Evolutionary conservation across 1,140 invertebrate species (phyloP).

Genomic region (Procambarus clarkii): DNA sequence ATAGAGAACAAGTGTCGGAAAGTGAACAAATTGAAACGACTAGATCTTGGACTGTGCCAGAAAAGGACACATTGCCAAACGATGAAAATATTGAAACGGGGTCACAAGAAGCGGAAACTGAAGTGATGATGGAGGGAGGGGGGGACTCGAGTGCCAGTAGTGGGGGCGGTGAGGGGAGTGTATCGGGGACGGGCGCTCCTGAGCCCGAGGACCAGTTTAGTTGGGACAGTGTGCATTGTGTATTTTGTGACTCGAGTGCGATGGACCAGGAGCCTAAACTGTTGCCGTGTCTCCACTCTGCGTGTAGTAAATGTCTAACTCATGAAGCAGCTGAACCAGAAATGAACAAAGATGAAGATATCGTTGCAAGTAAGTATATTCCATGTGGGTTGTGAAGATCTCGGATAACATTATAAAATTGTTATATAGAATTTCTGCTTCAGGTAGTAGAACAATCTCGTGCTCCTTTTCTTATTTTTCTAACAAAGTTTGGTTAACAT

Average conservation of each 20-base stretch:
- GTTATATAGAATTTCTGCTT: no score
- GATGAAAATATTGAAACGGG: neutral
- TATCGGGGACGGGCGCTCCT: constrained; percentile 57
- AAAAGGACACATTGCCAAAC: constrained; percentile 2
- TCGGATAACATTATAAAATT: neutral
- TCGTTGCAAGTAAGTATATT: constrained; percentile 71
- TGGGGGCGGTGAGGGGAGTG: constrained; percentile 69
- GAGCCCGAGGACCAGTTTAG: constrained; percentile 60
- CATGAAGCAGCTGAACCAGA: constrained; percentile 82
- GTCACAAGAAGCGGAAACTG: constrained; percentile 15
- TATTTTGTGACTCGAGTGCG: constrained; percentile 83
- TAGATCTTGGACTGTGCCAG: constrained; percentile 30
- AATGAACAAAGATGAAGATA: constrained; percentile 76
- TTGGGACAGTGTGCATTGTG: constrained; percentile 79
- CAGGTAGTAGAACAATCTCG: no score
- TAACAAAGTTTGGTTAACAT: no score
- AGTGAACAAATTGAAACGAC: constrained; percentile 15
- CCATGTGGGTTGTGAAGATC: neutral
- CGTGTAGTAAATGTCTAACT: constrained; percentile 85
- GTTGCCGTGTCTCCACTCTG: constrained; percentile 90
- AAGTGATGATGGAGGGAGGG: constrained; percentile 29
- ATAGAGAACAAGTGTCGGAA: neutral
- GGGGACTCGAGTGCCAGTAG: constrained; percentile 63
- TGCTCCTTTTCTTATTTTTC: no score
- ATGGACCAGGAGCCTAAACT: constrained; percentile 83